A percentile compares a stretch with the other conserved stretches of the same genome.
phyloP scores from a whole-genome alignment of 2,797 vertebrate species.

The Dicrostonyx torquatus region DNA sequence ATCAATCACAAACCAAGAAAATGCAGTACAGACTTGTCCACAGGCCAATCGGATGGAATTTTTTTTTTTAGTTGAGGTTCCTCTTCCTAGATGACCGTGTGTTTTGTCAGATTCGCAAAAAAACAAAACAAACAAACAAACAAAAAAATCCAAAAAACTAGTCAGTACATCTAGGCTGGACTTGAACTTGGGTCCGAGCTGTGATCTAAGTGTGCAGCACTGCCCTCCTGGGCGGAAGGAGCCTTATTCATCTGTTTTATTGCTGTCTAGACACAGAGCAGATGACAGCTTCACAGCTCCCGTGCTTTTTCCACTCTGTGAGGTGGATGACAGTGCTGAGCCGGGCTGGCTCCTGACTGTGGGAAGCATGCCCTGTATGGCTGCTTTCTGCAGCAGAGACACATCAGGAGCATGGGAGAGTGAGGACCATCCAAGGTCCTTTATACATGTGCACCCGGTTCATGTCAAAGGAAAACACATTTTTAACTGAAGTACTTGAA shows the following conservation, averaged over 20 bases:
- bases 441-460: too few species aligned
- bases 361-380: accelerated
- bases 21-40: too few species aligned
- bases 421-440: not conserved
- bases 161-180: not conserved
- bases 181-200: not conserved
- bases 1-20: not conserved
- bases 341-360: not conserved
- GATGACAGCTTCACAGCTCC: not conserved
- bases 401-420: not conserved
- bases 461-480: not conserved
- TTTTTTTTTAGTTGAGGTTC: not conserved
- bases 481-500: not conserved
- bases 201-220: not conserved
- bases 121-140: too few species aligned
- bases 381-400: not conserved
- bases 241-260: not conserved
- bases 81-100: not conserved
- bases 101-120: not conserved
- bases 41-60: not conserved
- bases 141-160: too few species aligned
- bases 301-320: not conserved
- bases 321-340: too few species aligned
- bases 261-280: not conserved
- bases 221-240: not conserved